Evolutionary conservation across 2,888 invertebrate genomes (phyloP).

Genomic region (Koerneria pararmatus): DNA sequence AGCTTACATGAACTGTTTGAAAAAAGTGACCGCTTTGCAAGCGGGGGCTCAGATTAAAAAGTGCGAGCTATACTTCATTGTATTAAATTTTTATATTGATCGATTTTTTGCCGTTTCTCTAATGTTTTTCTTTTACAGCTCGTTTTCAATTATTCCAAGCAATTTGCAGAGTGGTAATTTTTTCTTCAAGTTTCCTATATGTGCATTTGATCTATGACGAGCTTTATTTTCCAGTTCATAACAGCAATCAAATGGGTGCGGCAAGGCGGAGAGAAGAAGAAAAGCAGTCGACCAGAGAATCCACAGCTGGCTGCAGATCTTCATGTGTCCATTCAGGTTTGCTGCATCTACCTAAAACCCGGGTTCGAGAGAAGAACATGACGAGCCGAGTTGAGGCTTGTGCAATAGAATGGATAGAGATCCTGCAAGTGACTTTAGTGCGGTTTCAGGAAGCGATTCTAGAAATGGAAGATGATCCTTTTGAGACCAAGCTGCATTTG

Average conservation of each 20-base stretch:
- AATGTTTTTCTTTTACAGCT: no score
- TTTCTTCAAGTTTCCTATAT: neutral
- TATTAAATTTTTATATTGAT: no score
- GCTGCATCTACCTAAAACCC: neutral
- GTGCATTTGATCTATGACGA: no score
- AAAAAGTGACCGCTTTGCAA: no score
- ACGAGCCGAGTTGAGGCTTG: conserved; percentile 15
- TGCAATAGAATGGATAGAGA: conserved; percentile 8
- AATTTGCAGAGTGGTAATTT: no score
- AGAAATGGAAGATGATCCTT: conserved; percentile 94
- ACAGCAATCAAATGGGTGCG: conserved; percentile 90
- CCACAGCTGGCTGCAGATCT: conserved; percentile 81
- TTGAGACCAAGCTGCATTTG: conserved; percentile 77
- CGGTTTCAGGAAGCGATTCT: conserved; percentile 73
- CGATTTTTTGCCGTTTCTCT: no score
- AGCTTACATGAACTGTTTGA: no score
- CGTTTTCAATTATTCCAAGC: no score
- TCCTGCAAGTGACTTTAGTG: neutral
- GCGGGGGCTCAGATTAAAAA: no score
- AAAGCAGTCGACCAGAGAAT: conserved; percentile 70
- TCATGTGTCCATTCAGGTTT: conserved; percentile 74
- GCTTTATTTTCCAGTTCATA: conserved; percentile 64
- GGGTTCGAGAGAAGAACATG: neutral
- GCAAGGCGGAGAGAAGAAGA: conserved; percentile 67
- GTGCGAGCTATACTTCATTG: no score